Conservation (phyloP, 2,888 invertebrate species). For the Camptogramma bilineatum region DNA sequence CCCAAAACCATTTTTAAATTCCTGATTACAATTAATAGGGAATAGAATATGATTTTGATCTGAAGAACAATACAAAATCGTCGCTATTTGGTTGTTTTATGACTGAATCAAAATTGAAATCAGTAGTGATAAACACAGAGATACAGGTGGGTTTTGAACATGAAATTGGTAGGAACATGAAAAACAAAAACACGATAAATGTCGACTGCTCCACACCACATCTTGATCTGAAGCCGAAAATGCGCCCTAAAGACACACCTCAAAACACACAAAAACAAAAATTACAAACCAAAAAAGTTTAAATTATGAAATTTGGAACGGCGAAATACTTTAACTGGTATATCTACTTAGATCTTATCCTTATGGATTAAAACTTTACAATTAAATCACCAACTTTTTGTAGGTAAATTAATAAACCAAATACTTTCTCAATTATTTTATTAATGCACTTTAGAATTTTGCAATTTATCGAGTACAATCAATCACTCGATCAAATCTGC, state of each 20-base stretch:
- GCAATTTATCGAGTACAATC: neutral
- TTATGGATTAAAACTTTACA: no score
- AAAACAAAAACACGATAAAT: conserved; percentile 14
- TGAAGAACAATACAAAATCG: neutral
- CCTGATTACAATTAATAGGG: no score
- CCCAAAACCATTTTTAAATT: no score
- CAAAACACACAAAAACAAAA: neutral
- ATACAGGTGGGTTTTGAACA: conserved; percentile 12
- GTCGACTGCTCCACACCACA: conserved; percentile 53
- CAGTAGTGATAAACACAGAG: neutral
- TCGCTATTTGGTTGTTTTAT: neutral
- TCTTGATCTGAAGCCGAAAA: conserved; percentile 50
- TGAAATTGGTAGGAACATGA: neutral
- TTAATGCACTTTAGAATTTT: neutral
- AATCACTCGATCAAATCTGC: neutral
- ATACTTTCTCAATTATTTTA: neutral
- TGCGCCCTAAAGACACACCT: conserved; percentile 6
- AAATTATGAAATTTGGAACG: conserved; percentile 32
- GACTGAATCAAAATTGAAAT: neutral
- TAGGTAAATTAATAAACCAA: neutral
- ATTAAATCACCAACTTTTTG: neutral
- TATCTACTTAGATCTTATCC: no score
- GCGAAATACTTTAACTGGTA: conserved; percentile 9
- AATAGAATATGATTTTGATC: no score
- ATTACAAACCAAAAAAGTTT: neutral